Percentiles rank a stretch among this genome's conserved stretches.
Evolutionary conservation across 1,140 invertebrate genomes (phyloP).

Genomic region (Zophobas atratus): DNA sequence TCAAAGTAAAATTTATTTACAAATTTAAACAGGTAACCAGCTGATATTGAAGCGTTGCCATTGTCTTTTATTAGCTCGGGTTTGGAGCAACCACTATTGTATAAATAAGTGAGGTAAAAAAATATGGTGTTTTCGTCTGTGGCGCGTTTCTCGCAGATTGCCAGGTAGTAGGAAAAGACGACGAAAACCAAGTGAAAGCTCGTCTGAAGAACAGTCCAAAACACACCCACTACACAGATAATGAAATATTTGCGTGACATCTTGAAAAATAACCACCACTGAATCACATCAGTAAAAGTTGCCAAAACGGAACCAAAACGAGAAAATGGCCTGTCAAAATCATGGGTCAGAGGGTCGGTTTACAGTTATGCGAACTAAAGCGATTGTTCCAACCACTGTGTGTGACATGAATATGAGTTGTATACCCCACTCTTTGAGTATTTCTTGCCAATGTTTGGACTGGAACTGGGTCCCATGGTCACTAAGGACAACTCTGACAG

Average conservation of each 20-base stretch:
- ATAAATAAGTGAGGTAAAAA: constrained; percentile 60
- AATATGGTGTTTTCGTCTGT: constrained; percentile 49
- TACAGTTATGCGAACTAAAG: not conserved
- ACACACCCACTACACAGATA: constrained; percentile 6
- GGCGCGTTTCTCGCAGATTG: constrained; percentile 45
- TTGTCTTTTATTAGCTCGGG: not conserved
- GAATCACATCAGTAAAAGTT: not conserved
- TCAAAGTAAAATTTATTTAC: constrained; percentile 21
- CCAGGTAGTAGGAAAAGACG: constrained; percentile 46
- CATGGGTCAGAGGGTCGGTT: not conserved
- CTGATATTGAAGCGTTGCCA: not conserved
- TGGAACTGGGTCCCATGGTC: no score
- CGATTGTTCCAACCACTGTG: constrained; percentile 4
- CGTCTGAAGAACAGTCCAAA: constrained; percentile 52
- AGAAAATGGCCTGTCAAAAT: constrained; percentile 1
- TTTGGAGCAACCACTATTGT: constrained; percentile 18
- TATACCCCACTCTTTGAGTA: not conserved
- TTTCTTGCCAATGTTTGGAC: no score
- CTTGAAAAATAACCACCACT: not conserved
- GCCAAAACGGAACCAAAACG: not conserved
- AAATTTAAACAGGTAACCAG: not conserved
- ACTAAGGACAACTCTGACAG: no score
- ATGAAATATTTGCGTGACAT: constrained; percentile 17
- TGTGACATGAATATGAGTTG: not conserved
- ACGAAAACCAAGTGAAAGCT: constrained; percentile 51